Evolutionary conservation across 2,888 invertebrate genomes (phyloP).

Genomic region (Augiades crinisus): DNA sequence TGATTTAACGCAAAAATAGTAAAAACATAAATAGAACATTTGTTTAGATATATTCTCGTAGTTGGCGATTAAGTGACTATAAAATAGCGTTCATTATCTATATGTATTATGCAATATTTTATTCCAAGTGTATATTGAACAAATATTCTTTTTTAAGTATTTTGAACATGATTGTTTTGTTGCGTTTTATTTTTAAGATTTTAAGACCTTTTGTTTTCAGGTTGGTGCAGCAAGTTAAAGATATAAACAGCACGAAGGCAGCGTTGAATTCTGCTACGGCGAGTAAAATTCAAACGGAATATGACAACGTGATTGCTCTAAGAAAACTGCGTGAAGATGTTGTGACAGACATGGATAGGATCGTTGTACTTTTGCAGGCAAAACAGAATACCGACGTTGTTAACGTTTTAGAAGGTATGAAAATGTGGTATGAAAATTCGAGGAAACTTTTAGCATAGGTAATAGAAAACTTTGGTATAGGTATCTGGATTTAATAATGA

Average conservation of each 20-base stretch:
- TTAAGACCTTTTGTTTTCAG: conserved; percentile 57
- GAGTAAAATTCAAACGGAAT: conserved; percentile 90
- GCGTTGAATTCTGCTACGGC: conserved; percentile 82
- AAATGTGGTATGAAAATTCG: not conserved
- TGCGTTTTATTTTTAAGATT: not conserved
- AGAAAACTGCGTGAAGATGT: conserved; percentile 89
- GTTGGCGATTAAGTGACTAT: too few species aligned
- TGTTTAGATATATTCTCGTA: too few species aligned
- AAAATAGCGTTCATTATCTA: too few species aligned
- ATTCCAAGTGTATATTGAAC: too few species aligned
- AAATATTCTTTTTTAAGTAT: too few species aligned
- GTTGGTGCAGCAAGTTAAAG: conserved; percentile 90
- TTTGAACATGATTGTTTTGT: too few species aligned
- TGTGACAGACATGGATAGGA: conserved; percentile 87
- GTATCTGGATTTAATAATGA: too few species aligned
- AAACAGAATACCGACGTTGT: conserved; percentile 55
- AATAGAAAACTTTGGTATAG: too few species aligned
- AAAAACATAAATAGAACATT: too few species aligned
- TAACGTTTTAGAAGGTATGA: conserved; percentile 42
- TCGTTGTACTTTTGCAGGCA: conserved; percentile 87
- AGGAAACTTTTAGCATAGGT: too few species aligned
- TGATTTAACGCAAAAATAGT: too few species aligned
- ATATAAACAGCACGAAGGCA: conserved; percentile 82
- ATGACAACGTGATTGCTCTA: conserved; percentile 90
- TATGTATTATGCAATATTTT: too few species aligned